Percentiles rank a stretch among this genome's conserved stretches.
These are phyloP conservation scores for Edolisoma coerulescens DNA, from an alignment of 2,113 vertebrate genomes.

Conservation along the genomic window DNA sequence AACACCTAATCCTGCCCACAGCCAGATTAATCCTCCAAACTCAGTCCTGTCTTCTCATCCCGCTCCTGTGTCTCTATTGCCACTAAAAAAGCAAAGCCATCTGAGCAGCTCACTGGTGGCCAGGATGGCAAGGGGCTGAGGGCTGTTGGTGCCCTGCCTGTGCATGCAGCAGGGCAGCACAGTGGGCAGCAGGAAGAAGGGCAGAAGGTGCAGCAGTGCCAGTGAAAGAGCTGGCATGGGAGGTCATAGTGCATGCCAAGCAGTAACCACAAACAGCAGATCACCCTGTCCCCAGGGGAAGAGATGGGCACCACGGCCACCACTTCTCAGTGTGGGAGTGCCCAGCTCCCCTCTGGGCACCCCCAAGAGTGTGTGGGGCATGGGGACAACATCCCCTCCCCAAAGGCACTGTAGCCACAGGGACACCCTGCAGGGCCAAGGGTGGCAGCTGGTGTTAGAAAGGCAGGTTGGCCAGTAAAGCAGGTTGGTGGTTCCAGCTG, in stretches of 20 bases:
- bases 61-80: not conserved
- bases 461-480: not conserved
- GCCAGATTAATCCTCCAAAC: too few species aligned
- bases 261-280: not conserved
- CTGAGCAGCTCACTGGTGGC: not conserved
- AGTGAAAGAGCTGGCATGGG: not conserved
- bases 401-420: not conserved
- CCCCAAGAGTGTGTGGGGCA: not conserved
- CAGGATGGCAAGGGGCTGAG: not conserved
- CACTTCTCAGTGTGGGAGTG: not conserved
- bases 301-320: not conserved
- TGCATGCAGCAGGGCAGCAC: too few species aligned
- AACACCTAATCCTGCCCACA: not conserved
- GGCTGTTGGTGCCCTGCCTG: too few species aligned
- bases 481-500: not conserved
- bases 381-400: not conserved
- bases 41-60: not conserved
- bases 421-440: rapidly evolving
- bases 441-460: not conserved
- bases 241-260: not conserved
- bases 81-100: not conserved
- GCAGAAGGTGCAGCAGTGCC: not conserved
- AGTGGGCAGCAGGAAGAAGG: not conserved
- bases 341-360: not conserved
- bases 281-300: not conserved